These are phyloP conservation scores for Sorex fumeus DNA, from an alignment of 2,113 vertebrate genomes.

Conservation along the genomic window DNA sequence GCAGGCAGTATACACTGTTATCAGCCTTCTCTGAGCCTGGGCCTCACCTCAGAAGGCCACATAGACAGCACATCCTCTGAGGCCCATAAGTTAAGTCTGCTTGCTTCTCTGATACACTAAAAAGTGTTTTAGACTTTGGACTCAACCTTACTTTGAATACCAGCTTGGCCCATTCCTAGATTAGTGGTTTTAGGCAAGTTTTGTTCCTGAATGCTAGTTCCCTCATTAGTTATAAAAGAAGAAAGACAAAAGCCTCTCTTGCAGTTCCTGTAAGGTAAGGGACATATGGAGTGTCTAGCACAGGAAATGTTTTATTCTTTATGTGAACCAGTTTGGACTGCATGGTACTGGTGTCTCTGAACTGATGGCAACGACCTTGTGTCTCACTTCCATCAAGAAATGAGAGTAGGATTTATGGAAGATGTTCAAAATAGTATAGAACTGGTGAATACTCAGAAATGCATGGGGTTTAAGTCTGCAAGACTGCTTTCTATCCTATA, in stretches of 20 bases:
- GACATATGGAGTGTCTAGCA: background rate
- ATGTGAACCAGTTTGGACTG: background rate
- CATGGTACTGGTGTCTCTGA: background rate
- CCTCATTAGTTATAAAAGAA: conserved; percentile 18
- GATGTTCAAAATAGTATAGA: conserved; percentile 42
- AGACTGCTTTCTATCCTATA: conserved; percentile 44
- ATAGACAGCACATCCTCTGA: background rate
- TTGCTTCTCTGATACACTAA: background rate
- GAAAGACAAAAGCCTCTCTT: background rate
- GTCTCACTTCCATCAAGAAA: background rate
- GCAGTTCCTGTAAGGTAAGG: background rate
- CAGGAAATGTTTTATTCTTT: background rate
- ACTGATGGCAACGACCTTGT: background rate
- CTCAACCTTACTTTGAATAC: background rate
- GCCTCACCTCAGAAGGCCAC: background rate
- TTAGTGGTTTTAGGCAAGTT: background rate
- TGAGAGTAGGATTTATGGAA: background rate
- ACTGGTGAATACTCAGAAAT: conserved; percentile 38
- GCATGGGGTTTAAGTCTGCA: background rate
- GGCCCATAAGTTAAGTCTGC: background rate
- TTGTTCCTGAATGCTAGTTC: background rate
- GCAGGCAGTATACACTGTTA: background rate
- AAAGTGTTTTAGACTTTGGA: background rate
- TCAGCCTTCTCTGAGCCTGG: background rate
- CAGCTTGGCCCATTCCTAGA: background rate